Evolutionary conservation across 1,140 invertebrate genomes (phyloP), one percentile per base, ranked within the genome.

Genomic region (Caligus rogercresseyi): DNA sequence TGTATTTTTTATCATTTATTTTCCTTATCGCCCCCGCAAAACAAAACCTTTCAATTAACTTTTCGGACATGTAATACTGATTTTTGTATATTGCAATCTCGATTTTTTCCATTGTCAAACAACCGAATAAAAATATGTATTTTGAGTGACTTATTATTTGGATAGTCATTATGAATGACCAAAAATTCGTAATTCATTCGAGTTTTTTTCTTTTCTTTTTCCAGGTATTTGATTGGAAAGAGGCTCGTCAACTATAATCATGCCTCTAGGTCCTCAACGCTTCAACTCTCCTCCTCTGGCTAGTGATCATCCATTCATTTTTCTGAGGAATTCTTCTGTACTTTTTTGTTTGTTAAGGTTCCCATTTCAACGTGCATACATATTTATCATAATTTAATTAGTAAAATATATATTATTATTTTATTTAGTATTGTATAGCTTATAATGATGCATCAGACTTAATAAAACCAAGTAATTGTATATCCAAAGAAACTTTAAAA

Each of bases 211-310:
- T 20, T 24, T 20, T 60, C 43, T 2, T 53, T 58, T 62, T 62
- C 16, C 66, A 78, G 78, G 66, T 80, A 96, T 76, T 78, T 97
- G 21, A 91, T 97, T 1, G 92, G 93, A 0, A 85, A 90, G 69
- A 79, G 89, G 61, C 79, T 97, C 60, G 90, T 97, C 0, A 97
- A 97, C 75, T 97, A 96, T 72, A 88, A 96, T 59, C 72, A 70
- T 23, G 58, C 63, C 1, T 15, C n/a, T 13, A 13, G 19, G 2
- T 26, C 61, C 2, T 2, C 59, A 20, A 26, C 25, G 1, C 31
- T 43, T 11, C 31, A 43, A 43, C 31, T 43, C 31, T 43, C 31
- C n/a, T 11, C 7, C 31, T n/a, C 7, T 11, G 7, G 7, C n/a
- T 43, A 43, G n/a, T 11, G 7, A 43, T 43, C 31, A n/a, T n/a